Evolutionary conservation across 1,140 invertebrate species (phyloP), one percentile per base, ranked within the genome.

Genomic region (Caenorhabditis remanei): DNA sequence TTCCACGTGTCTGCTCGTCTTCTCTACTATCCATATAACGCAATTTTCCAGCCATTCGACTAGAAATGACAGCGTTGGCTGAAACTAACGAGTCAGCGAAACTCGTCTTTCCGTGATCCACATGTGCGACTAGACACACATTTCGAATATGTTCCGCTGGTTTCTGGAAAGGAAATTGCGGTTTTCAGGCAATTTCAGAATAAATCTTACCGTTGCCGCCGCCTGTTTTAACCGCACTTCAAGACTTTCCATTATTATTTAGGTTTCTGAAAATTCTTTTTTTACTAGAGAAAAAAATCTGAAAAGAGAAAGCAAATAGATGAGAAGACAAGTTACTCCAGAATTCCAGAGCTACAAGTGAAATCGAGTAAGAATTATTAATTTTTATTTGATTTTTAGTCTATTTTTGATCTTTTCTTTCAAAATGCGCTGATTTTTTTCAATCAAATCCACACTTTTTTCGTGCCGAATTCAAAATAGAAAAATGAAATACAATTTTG

Each of bases 61-160:
- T 87, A 32, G 92, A 92, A 86, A 92, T 93, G 58, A 92, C 87
- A 41, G 97, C 97, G 95, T 99, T 99, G 90, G 96, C 97, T 11
- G 97, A 97, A 86, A 99, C 95, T 24, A 99, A 93, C 53, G 95
- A 96, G 94, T 99, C 98, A 2, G 98, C 97, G 83, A 99, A 93
- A 7, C 98, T 99, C 0, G 98, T 99, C 94, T 99, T 99, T 94
- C 94, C 98, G 95, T 99, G 98, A 93, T 99, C 98, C 85, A 99
- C 98, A 94, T 99, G 98, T 19, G 98, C 98, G 91, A 99, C 94
- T 90, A 99, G 99, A 93, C 98, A 99, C 91, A 99, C 96, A 94
- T 99, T 99, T 87, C 97, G 94, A 90, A 99, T 96, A 91, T 95
- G 94, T 67, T 94, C 91, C 3, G 95, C 94, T 9, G 89, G 53